These are phyloP conservation scores for Tigriopus californicus DNA, from an alignment of 2,888 invertebrate species.

Conservation along the genomic window DNA sequence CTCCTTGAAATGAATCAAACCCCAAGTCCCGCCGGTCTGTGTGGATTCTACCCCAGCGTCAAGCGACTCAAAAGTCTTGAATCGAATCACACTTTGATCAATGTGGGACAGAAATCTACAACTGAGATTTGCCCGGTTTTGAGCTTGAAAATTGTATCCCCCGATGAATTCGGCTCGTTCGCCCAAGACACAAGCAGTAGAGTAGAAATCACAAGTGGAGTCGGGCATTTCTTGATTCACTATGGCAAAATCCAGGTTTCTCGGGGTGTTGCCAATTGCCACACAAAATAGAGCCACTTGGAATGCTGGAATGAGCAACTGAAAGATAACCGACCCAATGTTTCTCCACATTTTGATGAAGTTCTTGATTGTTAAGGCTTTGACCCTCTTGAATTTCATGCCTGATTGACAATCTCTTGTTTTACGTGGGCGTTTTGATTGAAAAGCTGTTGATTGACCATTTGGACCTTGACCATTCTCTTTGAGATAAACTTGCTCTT, in stretches of 20 bases:
- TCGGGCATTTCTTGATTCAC: slow-evolving; percentile 23
- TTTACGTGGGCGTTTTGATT: too few species aligned
- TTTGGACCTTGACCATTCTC: too few species aligned
- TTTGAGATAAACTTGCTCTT: too few species aligned
- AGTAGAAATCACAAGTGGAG: not conserved
- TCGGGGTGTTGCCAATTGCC: slow-evolving; percentile 21
- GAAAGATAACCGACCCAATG: slow-evolving; percentile 39
- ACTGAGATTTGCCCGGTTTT: not conserved
- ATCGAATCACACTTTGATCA: not conserved
- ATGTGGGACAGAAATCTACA: not conserved
- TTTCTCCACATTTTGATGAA: slow-evolving; percentile 79
- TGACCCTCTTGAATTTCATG: slow-evolving; percentile 13
- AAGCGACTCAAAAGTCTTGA: slow-evolving; percentile 1
- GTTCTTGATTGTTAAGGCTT: slow-evolving; percentile 63
- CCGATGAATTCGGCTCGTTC: not conserved
- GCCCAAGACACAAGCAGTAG: not conserved
- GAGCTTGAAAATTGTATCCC: not conserved
- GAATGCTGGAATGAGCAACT: slow-evolving; percentile 27
- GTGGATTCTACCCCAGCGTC: slow-evolving; percentile 21
- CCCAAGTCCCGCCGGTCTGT: slow-evolving; percentile 26
- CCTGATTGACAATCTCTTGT: not conserved
- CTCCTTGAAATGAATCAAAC: slow-evolving; percentile 24
- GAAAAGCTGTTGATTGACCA: too few species aligned
- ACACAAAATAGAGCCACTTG: slow-evolving; percentile 28
- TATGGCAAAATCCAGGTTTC: slow-evolving; percentile 23